Base-by-base conservation (phyloP, 2,888 invertebrate genomes). In the Esperia sulphurella region DNA sequence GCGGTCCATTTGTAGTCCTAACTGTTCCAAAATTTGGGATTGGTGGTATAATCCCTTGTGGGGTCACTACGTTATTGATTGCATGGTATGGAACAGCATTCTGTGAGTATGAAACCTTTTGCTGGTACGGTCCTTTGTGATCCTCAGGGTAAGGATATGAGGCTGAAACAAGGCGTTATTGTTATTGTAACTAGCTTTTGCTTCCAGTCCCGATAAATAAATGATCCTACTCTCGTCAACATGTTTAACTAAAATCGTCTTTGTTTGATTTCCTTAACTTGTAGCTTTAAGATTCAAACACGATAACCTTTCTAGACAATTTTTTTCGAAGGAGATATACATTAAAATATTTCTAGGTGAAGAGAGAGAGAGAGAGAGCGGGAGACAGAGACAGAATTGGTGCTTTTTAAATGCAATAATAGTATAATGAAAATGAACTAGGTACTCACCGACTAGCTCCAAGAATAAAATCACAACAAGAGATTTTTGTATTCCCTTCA, bases 361-460 rank as follows among this genome's bases (percentile, higher is more conserved):
- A 21, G 21, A 21, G 21, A 21, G 21, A 21, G 3, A 21, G 5
- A 21, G 21, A 21, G 21, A 21, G 3, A 21, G 5, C 3, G 5
- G 21, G 21, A 21, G 5, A 21, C n/a, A 21, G 21, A 21, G 21
- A 21, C 21, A 21, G 21, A 21, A 21, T 2, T 31, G 45, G 39
- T n/a, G n/a, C n/a, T n/a, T n/a, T n/a, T n/a, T n/a, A n/a, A n/a
- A n/a, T n/a, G 12, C 38, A 39, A 43, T 43, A 33, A 33, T 33
- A 33, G 33, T 33, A 33, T 33, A 5, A 3, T 21, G 21, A 21
- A 21, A 3, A 21, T 33, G 33, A 33, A 33, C 1, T 8, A 39
- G 41, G 42, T 44, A 64, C 77, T 75, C 55, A 79, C 79, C 75
- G 41, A 64, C 74, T 52, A 67, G 47, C 48, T 62, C 54, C 46